Evolutionary conservation across 2,888 invertebrate genomes (phyloP).

Genomic region (Morinoia aosen): DNA sequence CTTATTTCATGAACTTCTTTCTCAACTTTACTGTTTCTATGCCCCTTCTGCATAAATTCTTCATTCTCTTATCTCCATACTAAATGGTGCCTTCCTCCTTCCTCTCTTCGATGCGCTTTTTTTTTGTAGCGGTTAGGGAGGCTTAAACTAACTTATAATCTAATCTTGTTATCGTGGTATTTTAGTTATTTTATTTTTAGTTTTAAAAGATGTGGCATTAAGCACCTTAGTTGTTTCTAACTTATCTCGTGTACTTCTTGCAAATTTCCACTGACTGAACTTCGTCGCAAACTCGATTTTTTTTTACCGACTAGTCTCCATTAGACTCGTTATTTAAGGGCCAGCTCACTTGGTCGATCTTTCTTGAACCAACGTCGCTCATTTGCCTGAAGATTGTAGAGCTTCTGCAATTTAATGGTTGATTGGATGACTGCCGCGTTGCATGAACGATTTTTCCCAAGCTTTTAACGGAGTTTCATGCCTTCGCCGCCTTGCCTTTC

Average conservation of each 20-base stretch:
- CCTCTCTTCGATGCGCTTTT: too few species aligned
- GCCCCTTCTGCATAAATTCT: too few species aligned
- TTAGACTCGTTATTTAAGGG: not conserved
- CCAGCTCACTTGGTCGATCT: not conserved
- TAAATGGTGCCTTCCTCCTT: too few species aligned
- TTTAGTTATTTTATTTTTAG: not conserved
- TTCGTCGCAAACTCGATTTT: not conserved
- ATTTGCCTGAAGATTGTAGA: conserved; percentile 23
- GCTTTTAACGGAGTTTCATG: not conserved
- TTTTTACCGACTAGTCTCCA: not conserved
- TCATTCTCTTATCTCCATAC: too few species aligned
- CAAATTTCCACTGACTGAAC: not conserved
- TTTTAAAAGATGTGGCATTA: not conserved
- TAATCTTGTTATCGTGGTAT: not conserved
- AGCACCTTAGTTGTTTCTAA: not conserved
- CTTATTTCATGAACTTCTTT: too few species aligned
- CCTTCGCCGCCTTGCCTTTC: not conserved
- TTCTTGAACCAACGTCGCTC: conserved; percentile 5
- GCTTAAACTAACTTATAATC: too few species aligned
- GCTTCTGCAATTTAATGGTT: conserved; percentile 25
- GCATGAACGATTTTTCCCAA: conserved; percentile 28
- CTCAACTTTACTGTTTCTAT: too few species aligned
- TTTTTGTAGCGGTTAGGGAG: too few species aligned
- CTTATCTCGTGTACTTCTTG: not conserved
- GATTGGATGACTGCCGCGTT: conserved; percentile 46